phyloP scores from a whole-genome alignment of 2,888 invertebrate genomes.

The Sminthurinus aureus region DNA sequence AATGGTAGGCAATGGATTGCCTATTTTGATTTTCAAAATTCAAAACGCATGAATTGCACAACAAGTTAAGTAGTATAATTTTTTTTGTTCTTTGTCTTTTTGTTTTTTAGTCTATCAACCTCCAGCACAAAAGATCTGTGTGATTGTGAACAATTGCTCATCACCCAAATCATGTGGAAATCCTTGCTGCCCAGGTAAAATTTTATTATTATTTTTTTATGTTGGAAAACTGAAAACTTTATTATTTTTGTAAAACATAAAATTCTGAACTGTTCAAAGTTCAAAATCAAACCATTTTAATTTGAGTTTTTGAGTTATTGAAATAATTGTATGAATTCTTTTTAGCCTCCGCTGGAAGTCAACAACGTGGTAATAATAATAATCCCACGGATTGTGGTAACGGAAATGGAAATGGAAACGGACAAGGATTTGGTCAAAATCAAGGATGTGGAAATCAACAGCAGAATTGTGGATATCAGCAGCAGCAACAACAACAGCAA shows the following conservation, averaged over 20 bases:
- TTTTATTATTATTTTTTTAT: too few relatives aligned
- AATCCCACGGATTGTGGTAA: background rate
- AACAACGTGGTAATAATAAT: background rate
- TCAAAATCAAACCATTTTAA: too few relatives aligned
- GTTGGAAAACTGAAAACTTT: too few relatives aligned
- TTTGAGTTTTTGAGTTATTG: too few relatives aligned
- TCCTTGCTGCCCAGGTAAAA: background rate
- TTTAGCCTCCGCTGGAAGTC: background rate
- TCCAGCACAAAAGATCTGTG: constrained; percentile 33
- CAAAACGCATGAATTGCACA: background rate
- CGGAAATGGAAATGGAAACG: background rate
- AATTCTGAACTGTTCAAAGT: too few relatives aligned
- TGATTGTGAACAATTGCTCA: constrained; percentile 31
- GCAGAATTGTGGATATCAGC: background rate
- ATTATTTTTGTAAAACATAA: too few relatives aligned
- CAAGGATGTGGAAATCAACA: background rate
- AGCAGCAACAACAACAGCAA: background rate
- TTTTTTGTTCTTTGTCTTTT: background rate
- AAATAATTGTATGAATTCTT: too few relatives aligned
- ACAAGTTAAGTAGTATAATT: too few relatives aligned
- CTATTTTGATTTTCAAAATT: background rate
- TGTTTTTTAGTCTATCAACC: constrained; percentile 1
- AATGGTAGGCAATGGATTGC: too few relatives aligned
- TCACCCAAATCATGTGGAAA: background rate
- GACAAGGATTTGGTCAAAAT: background rate